Evolutionary conservation across 1,140 invertebrate genomes (phyloP), one percentile per base, ranked within the genome.

Genomic region (Acyrthosiphon pisum): DNA sequence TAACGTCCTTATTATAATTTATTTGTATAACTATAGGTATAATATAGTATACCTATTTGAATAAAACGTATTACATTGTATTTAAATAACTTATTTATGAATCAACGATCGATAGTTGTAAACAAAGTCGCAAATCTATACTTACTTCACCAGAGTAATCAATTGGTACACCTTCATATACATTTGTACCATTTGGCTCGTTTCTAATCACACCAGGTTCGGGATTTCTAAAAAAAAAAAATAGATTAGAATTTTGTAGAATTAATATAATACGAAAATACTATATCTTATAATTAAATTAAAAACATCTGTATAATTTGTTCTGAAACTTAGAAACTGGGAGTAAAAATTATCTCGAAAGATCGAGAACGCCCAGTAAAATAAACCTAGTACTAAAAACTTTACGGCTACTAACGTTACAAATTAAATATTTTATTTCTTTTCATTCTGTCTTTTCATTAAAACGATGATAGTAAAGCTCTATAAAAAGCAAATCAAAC

Each of bases 131-230:
- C 26, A 30, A 30, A 68, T n/a, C 30, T 11, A 11, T 56, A 60
- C 50, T 90, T 44, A 94, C 94, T 18, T 93, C 88, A 7, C 93
- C 94, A 20, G 48, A 87, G 83, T 94, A 94, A 93, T 94, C 94
- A 44, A 90, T 94, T 46, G 84, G 44, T 14, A 94, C 93, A 44
- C 90, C 94, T 83, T 94, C 37, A 83, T 94, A 94, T 46, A 94
- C 93, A 68, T 94, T 87, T 26, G 83, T 83, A n/a, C 94, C 94
- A 87, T 94, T 93, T 18, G 94, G 94, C 60, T 94, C 87, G 91
- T 94, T 94, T n/a, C 93, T 94, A 60, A 94, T 93, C 6, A 93
- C 88, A 30, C 94, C 93, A 30, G 91, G 91, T 53, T 53, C 90
- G 6, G 94, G 94, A 93, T 94, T 94, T 84, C 86, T 94, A 48